Conservation (phyloP, 1,140 invertebrate species). For the Drosophila bifasciata region DNA sequence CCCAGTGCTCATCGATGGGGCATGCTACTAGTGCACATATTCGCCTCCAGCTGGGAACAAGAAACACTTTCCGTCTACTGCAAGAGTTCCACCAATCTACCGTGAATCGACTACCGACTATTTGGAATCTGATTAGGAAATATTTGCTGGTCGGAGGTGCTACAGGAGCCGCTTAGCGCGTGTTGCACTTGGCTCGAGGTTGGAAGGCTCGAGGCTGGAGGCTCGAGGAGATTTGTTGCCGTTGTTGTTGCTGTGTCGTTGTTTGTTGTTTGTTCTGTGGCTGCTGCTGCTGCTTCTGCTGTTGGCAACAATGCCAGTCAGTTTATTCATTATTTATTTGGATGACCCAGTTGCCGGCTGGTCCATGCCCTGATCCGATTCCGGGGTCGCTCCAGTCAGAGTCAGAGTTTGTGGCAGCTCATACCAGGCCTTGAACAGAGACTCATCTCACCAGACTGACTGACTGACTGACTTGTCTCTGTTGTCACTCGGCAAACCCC, state of each 20-base stretch:
- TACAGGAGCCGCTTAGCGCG: slow-evolving; percentile 55
- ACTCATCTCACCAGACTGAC: no score
- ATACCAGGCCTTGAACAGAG: neutral
- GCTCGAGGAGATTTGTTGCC: slow-evolving; percentile 47
- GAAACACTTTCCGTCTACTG: no score
- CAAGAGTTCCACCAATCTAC: no score
- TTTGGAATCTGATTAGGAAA: no score
- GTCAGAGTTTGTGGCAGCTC: neutral
- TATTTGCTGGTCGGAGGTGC: no score
- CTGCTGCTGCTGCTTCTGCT: slow-evolving; percentile 28
- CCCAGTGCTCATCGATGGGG: neutral
- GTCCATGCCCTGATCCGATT: slow-evolving; percentile 62
- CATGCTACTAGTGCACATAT: no score
- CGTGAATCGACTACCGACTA: no score
- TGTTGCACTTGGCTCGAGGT: slow-evolving; percentile 65
- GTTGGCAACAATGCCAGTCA: slow-evolving; percentile 43
- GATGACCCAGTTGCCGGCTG: slow-evolving; percentile 65
- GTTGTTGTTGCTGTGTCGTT: slow-evolving; percentile 18
- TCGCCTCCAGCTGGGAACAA: neutral
- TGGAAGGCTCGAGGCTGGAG: neutral
- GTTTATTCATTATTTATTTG: slow-evolving; percentile 74
- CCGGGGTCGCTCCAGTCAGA: slow-evolving; percentile 1
- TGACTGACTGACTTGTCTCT: no score
- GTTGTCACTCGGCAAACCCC: no score
- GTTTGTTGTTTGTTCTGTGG: no score